Base-by-base conservation (phyloP, 1,140 invertebrate genomes). In the Latrodectus geometricus region DNA sequence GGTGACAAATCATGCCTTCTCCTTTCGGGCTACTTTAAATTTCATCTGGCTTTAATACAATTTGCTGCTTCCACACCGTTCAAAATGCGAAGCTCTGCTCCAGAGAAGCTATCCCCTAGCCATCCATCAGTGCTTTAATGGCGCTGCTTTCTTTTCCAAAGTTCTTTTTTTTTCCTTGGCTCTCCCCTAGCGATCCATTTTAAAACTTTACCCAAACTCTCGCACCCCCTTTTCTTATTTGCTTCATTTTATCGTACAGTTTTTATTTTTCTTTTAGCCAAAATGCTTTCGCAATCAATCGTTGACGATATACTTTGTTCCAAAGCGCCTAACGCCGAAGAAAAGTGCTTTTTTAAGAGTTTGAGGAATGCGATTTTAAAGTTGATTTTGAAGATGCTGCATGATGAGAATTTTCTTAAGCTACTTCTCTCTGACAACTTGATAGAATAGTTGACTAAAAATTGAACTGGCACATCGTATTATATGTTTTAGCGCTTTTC, bases 21-120 rank as follows among this genome's bases (percentile, higher is more conserved):
- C 79, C 54, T 82, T 82, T 48, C 50, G 79, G 69, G 69, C 79
- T 82, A 82, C 81, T 84, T 84, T 84, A 84, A 84, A 84, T 84
- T 84, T 84, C 81, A 84, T 75, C 81, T 69, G 35, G 81, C 72
- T 84, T 84, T 84, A 84, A 84, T 84, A 76, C 81, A 70, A 84
- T 84, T 84, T 84, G 81, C 81, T 68, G 81, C 81, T 52, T 84
- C 81, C 81, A 76, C 81, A 84, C 81, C 81, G 50, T 84, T 84
- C 81, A 75, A 84, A 84, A 84, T 84, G 73, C 72, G 72, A 82
- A 68, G 56, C 72, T 73, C 48, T n/a, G 12, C 70, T n/a, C 48
- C 12, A 23, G 35, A 9, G 72, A 76, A 54, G 70, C 21, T 74
- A 73, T 74, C 54, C 52, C 48, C 56, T 21, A 35, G 48, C 61